These are phyloP conservation scores for Biston stratarius DNA, from an alignment of 2,888 invertebrate species.

Conservation along the genomic window DNA sequence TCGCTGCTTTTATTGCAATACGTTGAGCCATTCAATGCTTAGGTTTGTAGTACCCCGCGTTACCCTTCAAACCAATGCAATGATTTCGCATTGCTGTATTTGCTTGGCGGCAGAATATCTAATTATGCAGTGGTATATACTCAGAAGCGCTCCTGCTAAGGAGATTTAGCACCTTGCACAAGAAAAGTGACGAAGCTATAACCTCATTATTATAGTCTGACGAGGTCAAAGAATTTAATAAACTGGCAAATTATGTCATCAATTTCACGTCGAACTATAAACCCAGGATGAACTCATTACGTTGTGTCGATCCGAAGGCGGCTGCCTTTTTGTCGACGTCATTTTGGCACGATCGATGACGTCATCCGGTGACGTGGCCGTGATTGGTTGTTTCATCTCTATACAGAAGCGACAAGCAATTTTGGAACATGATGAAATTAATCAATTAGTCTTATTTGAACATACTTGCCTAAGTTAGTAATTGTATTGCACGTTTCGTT, in stretches of 20 bases:
- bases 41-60: too few species aligned
- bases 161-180: too few species aligned
- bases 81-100: too few species aligned
- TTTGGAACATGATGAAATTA: neutral
- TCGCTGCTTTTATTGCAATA: too few species aligned
- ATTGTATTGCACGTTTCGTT: too few species aligned
- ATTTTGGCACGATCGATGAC: constrained; percentile 39
- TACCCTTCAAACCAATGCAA: too few species aligned
- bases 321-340: constrained; percentile 13
- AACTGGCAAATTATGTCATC: constrained; percentile 42
- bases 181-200: too few species aligned
- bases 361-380: constrained; percentile 27
- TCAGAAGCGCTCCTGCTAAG: too few species aligned
- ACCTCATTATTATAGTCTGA: neutral
- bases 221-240: constrained; percentile 40
- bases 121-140: too few species aligned
- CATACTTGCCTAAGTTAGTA: too few species aligned
- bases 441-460: neutral
- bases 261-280: constrained; percentile 43
- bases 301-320: constrained; percentile 37
- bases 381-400: constrained; percentile 9
- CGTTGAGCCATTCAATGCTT: too few species aligned
- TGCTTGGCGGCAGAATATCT: too few species aligned
- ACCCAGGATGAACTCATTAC: constrained; percentile 44
- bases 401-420: constrained; percentile 8